phyloP scores from a whole-genome alignment of 2,797 vertebrate genomes.

The Helicolenus hilgendorfi region DNA sequence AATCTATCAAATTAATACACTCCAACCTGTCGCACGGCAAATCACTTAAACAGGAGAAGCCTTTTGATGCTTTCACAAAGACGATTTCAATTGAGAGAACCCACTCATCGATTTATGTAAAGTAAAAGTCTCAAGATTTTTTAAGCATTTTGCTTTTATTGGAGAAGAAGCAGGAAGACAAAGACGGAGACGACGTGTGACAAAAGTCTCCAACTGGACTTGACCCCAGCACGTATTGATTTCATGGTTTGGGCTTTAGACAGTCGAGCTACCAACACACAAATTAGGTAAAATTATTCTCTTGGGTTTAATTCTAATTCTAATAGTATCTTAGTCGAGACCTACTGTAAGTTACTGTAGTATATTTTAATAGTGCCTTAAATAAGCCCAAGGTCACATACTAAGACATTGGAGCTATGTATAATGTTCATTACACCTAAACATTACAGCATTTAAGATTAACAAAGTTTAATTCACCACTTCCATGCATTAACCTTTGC shows the following conservation, averaged over 20 bases:
- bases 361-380: not conserved
- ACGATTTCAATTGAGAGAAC: not conserved
- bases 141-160: not conserved
- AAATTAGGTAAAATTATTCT: too few species aligned
- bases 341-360: not conserved
- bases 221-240: not conserved
- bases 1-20: constrained; percentile 62
- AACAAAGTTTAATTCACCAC: not conserved
- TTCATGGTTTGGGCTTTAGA: not conserved
- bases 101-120: not conserved
- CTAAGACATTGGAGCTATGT: not conserved
- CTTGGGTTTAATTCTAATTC: not conserved
- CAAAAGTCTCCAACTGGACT: not conserved
- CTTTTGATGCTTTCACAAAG: constrained; percentile 26
- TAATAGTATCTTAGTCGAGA: not conserved
- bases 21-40: constrained; percentile 23
- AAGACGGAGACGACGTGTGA: not conserved
- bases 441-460: not conserved
- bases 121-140: not conserved
- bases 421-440: not conserved
- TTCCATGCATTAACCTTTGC: not conserved
- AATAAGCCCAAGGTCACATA: not conserved
- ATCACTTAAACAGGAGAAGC: constrained; percentile 25
- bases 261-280: not conserved
- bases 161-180: not conserved